Evolutionary conservation across 2,113 vertebrate genomes (phyloP).

Genomic region (Pleuronectes platessa): DNA sequence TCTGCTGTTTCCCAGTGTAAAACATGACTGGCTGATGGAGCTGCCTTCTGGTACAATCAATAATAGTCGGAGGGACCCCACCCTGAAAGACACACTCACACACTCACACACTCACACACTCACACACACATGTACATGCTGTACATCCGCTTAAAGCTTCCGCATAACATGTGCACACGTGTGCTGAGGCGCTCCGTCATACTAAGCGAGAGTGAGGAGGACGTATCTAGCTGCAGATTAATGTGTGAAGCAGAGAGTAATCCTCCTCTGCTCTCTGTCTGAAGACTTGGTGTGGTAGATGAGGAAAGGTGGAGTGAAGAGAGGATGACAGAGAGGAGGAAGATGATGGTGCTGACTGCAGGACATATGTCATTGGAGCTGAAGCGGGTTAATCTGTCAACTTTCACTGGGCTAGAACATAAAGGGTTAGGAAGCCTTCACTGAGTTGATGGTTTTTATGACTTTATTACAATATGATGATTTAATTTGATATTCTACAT

Average conservation of each 20-base stretch:
- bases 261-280: slow-evolving; percentile 40
- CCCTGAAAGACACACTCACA: slow-evolving; percentile 39
- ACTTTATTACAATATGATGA: background rate
- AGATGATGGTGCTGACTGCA: slow-evolving; percentile 40
- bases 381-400: slow-evolving; percentile 30
- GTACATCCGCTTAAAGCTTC: background rate
- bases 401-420: slow-evolving; percentile 17
- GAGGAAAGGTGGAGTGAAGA: slow-evolving; percentile 21
- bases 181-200: background rate
- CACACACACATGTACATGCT: background rate
- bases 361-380: slow-evolving; percentile 32
- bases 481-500: background rate
- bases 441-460: background rate
- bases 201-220: slow-evolving; percentile 18
- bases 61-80: slow-evolving; percentile 51
- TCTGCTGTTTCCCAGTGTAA: slow-evolving; percentile 38
- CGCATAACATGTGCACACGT: background rate
- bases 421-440: background rate
- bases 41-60: slow-evolving; percentile 58
- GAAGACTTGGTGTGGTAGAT: slow-evolving; percentile 27
- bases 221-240: slow-evolving; percentile 45
- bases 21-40: slow-evolving; percentile 42
- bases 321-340: slow-evolving; percentile 30
- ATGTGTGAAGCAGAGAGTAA: slow-evolving; percentile 43
- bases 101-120: slow-evolving; percentile 1